Conservation (phyloP, 2,113 vertebrate genomes). For the Microcebus griseorufus region DNA sequence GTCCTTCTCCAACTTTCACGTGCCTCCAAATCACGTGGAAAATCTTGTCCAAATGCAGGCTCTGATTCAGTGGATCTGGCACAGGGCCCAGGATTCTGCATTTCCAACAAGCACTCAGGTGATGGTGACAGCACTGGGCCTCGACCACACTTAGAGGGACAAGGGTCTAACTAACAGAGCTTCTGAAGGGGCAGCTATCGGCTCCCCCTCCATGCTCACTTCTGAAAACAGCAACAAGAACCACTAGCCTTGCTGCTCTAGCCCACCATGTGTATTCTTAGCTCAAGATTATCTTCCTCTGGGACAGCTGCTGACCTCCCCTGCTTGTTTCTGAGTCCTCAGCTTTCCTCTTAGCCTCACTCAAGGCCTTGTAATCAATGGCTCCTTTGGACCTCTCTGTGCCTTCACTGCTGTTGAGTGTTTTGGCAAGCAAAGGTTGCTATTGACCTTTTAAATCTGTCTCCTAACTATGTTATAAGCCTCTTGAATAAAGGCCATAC, state of each 20-base stretch:
- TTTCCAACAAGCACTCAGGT: neutral
- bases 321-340: neutral
- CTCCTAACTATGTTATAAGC: neutral
- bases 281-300: neutral
- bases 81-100: neutral
- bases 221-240: neutral
- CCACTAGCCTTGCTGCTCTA: neutral
- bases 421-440: neutral
- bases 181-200: neutral
- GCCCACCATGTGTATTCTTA: neutral
- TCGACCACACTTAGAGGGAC: neutral
- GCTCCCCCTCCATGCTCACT: neutral
- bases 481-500: neutral
- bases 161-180: neutral
- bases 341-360: neutral
- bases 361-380: neutral
- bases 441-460: neutral
- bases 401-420: neutral
- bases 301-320: neutral
- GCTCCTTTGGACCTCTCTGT: neutral
- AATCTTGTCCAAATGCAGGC: neutral
- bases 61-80: neutral
- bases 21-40: neutral
- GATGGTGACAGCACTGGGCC: neutral
- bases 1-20: neutral